These are phyloP conservation scores for Wiebesia pumilae DNA, from an alignment of 1,140 invertebrate species.

Conservation along the genomic window DNA sequence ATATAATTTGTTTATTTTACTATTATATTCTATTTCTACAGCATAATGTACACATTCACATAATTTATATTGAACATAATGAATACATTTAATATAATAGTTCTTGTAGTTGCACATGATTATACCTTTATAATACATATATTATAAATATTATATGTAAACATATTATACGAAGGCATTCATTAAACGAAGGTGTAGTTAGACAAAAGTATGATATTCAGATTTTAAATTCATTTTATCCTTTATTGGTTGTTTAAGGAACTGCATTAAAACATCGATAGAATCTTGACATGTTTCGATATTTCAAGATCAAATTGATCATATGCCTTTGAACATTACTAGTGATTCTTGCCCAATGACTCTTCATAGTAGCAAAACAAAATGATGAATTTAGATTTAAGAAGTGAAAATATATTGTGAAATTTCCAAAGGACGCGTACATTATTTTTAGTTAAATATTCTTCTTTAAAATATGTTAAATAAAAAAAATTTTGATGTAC, in stretches of 20 bases:
- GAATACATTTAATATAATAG: too few species aligned
- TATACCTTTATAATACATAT: too few species aligned
- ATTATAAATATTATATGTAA: too few species aligned
- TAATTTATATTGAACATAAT: too few species aligned
- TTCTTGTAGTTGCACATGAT: too few species aligned
- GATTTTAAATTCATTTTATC: too few species aligned
- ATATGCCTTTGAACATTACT: neutral
- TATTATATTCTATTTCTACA: too few species aligned
- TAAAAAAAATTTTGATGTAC: neutral
- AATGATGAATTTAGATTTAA: slow-evolving; percentile 30
- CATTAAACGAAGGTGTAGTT: too few species aligned
- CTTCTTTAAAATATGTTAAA: neutral
- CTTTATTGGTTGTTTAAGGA: neutral
- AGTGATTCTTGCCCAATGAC: neutral
- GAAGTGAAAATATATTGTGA: neutral
- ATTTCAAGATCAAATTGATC: slow-evolving; percentile 28
- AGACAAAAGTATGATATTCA: too few species aligned
- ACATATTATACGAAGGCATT: too few species aligned
- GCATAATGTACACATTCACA: too few species aligned
- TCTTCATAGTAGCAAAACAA: slow-evolving; percentile 20
- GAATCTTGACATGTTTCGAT: neutral
- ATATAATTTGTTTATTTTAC: too few species aligned
- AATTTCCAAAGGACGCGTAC: neutral
- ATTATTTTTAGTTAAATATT: slow-evolving; percentile 8
- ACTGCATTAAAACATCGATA: neutral